These are phyloP conservation scores for Ptiloglossa arizonensis DNA, from an alignment of 1,140 invertebrate species.

Conservation along the genomic window DNA sequence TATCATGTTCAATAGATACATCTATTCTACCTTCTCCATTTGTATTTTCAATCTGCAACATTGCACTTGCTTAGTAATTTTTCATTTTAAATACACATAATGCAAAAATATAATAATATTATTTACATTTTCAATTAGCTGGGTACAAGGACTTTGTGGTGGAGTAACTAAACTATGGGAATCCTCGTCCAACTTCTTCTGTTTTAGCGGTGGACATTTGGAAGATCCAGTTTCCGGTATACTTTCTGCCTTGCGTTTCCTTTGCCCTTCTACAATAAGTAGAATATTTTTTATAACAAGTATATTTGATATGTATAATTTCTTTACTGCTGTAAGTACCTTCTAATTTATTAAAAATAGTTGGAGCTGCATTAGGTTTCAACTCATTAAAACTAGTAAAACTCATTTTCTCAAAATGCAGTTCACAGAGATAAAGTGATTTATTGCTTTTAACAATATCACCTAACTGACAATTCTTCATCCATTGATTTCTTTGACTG, in stretches of 20 bases:
- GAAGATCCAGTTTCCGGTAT: neutral
- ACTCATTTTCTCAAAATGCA: slow-evolving; percentile 59
- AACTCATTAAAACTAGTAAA: slow-evolving; percentile 45
- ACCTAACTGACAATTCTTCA: slow-evolving; percentile 47
- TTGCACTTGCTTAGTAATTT: neutral
- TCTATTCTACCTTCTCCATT: slow-evolving; percentile 18
- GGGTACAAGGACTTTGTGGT: slow-evolving; percentile 28
- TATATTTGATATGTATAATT: neutral
- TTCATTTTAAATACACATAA: neutral
- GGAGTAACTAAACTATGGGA: slow-evolving; percentile 29
- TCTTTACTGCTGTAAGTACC: slow-evolving; percentile 23
- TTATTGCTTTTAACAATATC: neutral
- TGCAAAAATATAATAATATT: slow-evolving; percentile 8
- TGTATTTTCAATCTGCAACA: slow-evolving; percentile 31
- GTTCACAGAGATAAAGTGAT: slow-evolving; percentile 49
- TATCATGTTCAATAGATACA: neutral
- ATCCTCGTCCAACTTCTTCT: slow-evolving; percentile 48
- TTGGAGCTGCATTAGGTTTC: slow-evolving; percentile 55
- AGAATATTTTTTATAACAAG: neutral
- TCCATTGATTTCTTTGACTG: slow-evolving; percentile 54
- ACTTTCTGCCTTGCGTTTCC: slow-evolving; percentile 30
- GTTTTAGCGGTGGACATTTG: slow-evolving; percentile 14
- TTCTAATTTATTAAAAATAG: slow-evolving; percentile 46
- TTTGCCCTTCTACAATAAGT: slow-evolving; percentile 5
- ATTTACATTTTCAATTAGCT: slow-evolving; percentile 44